Percentiles rank a stretch among this genome's conserved stretches.
Evolutionary conservation across 2,113 vertebrate genomes (phyloP).

Genomic region (Philantomba maxwellii): DNA sequence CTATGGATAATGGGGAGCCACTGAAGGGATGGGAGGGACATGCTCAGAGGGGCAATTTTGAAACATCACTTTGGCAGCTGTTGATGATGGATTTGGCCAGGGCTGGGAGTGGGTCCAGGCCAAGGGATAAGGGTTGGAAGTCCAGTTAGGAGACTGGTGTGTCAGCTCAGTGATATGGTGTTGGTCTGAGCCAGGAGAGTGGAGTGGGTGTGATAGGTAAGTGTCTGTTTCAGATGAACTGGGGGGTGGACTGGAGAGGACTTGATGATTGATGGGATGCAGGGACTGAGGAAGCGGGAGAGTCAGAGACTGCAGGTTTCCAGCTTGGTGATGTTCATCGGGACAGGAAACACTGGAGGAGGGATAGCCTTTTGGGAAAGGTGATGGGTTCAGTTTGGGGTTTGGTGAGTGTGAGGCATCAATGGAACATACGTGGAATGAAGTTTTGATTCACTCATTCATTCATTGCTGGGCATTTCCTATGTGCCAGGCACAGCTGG

Average conservation of each 20-base stretch:
- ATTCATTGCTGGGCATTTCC: not conserved
- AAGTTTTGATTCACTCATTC: not conserved
- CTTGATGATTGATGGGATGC: not conserved
- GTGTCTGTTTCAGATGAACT: not conserved
- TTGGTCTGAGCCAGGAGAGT: not conserved
- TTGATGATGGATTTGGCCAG: not conserved
- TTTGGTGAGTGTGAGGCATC: not conserved
- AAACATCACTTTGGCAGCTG: not conserved
- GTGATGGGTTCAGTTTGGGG: not conserved
- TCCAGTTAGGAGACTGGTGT: not conserved
- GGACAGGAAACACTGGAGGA: not conserved
- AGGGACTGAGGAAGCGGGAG: not conserved
- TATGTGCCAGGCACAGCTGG: not conserved
- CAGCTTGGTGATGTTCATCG: not conserved
- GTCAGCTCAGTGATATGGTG: not conserved
- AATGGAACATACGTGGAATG: fast-evolving
- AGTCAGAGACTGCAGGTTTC: not conserved
- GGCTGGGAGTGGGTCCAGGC: not conserved
- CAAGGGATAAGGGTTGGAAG: not conserved
- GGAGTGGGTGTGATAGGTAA: not conserved
- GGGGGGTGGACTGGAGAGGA: not conserved
- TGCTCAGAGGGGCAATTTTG: not conserved
- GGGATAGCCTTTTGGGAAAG: not conserved
- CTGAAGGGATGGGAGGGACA: not conserved
- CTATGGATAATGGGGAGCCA: not conserved